Evolutionary conservation across 2,113 vertebrate species (phyloP).

Genomic region (Tursiops truncatus): DNA sequence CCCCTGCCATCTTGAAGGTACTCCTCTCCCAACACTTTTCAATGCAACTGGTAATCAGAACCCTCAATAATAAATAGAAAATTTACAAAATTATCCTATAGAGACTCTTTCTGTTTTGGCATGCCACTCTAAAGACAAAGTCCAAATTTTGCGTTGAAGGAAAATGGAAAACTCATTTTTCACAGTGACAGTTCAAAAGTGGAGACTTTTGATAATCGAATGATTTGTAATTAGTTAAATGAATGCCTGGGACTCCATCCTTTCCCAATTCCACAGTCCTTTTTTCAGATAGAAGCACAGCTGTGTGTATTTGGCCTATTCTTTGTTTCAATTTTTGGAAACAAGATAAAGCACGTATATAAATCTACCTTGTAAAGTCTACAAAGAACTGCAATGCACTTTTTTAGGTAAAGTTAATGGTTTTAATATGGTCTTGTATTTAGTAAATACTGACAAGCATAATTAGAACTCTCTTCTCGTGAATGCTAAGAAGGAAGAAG

Average conservation of each 20-base stretch:
- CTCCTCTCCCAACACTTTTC: background rate
- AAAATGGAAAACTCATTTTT: background rate
- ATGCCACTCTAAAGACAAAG: background rate
- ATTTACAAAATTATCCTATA: background rate
- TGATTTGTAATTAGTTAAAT: background rate
- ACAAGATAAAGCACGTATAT: background rate
- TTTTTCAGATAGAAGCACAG: background rate
- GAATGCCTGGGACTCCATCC: background rate
- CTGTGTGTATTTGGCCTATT: background rate
- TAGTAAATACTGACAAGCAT: background rate
- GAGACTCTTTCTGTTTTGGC: conserved; percentile 10
- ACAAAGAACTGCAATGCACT: background rate
- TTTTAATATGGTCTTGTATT: background rate
- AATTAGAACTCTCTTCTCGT: background rate
- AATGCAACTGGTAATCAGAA: background rate
- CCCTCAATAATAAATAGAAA: background rate
- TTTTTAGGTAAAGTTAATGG: background rate
- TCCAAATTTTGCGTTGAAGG: background rate
- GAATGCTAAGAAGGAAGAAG: background rate
- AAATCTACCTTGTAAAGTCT: background rate
- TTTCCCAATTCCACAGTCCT: background rate
- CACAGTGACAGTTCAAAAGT: background rate
- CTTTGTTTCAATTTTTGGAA: background rate
- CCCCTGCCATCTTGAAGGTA: too few relatives aligned
- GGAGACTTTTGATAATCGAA: background rate